Base-by-base conservation (phyloP, 2,888 invertebrate genomes). In the Fissipunctia ypsillon region DNA sequence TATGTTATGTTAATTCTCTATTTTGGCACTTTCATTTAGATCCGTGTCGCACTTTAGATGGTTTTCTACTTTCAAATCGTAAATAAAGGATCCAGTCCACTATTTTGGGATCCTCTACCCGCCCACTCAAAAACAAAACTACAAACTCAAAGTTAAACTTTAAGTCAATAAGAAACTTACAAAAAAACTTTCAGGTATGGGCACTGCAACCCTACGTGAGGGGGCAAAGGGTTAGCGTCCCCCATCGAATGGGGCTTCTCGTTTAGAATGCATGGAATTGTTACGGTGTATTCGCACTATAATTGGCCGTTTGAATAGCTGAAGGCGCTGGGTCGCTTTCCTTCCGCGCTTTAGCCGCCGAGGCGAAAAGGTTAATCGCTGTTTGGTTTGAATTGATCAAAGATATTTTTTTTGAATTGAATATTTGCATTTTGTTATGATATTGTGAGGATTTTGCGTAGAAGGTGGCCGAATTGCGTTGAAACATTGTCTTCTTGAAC, bases 221-320 rank as follows among this genome's bases (percentile, higher is more conserved):
- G 52, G 54, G 81, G 54, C 12, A 41, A 50, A 66, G 64, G 64
- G 50, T 48, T 48, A 19, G 38, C 16, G 54, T 35, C 61, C 50
- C 73, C 68, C 61, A 7, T 56, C 63, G n/a, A 48, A 72, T 67
- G 50, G 71, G 66, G 70, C 69, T 63, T 50, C 83, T 87, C 78
- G 73, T 85, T 84, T 84, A 76, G 73, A 85, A 85, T 85, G 87
- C 85, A 85, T 85, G 77, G 85, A 85, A 83, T 80, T 75, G 80
- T 81, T 80, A 78, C 78, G 70, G 50, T 73, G 70, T 84, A 79
- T 79, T 84, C 67, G 65, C 67, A 76, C 69, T 78, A 87, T 84
- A 85, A 87, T 87, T 87, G 85, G 78, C 75, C 52, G 75, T 73
- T 73, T 80, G 81, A 81, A 81, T 84, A 69, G 75, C 56, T 69